Evolutionary conservation across 2,113 vertebrate species (phyloP), one percentile per base, ranked within the genome.

Genomic region (Tringa solitaria): DNA sequence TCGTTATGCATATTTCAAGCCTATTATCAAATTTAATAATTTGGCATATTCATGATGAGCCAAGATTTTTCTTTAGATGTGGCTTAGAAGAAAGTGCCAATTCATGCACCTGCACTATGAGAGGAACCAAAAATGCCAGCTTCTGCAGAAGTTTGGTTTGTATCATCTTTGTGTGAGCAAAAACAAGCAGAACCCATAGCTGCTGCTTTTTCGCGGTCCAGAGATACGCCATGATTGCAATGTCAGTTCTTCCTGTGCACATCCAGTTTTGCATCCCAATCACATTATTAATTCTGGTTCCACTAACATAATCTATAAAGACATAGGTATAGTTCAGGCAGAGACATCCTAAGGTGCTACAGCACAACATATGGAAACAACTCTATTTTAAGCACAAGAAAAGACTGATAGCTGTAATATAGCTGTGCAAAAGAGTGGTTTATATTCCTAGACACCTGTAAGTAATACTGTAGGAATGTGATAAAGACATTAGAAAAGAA

Each of bases 31-130:
- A 92, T 85, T 63, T 77, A 90, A 96, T 95, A 87, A 87, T 94
- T 96, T 87, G 81, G 68, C 63, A 92, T 50, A 80, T 81, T 84
- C 75, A 24, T 83, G 75, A 93, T 53, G 51, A 96, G 91, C 91
- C 95, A 97, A 96, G 79, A 84, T 69, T 72, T 76, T 63, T 74
- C 88, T 82, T 93, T 51, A 91, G 86, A 97, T 96, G 97, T 97
- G 97, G 97, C 92, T 96, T 97, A 84, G 89, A 69, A 77, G 61
- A 84, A 88, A 81, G 41, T 82, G 96, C 96, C 95, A 96, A 76
- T 69, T 89, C 2, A 6, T 57, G 50, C 96, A 97, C 96, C 97
- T 97, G 94, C 91, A 56, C 63, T 74, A 59, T 54, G 65, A 73
- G 74, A 87, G 57, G 89, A 91, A 95, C 37, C 76, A 61, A 95